phyloP scores from a whole-genome alignment of 35 echinoderm and acorn worm genomes.

The Anneissia japonica region DNA sequence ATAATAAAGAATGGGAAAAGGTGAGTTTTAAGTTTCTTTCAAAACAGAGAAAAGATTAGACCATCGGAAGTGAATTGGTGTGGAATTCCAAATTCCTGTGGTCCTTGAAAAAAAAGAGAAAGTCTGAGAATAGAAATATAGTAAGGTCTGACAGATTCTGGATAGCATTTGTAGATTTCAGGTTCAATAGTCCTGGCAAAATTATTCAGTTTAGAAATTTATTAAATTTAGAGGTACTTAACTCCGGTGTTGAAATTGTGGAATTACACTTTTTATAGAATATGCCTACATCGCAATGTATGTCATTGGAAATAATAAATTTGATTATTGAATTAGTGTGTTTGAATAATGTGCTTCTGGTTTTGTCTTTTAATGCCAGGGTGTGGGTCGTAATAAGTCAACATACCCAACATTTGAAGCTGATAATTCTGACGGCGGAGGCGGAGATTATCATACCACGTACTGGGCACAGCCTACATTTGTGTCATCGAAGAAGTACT shows the following conservation, averaged over 20 bases:
- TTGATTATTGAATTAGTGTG: background rate
- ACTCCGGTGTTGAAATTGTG: background rate
- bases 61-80: too few species aligned
- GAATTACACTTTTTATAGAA: background rate
- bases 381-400: slow-evolving; percentile 83
- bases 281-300: background rate
- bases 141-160: too few species aligned
- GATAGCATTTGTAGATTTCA: too few species aligned
- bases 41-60: too few species aligned
- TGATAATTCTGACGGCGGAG: slow-evolving; percentile 53
- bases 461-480: slow-evolving; percentile 94
- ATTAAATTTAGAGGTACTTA: background rate
- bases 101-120: too few species aligned
- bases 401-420: slow-evolving; percentile 56
- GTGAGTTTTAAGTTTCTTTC: too few species aligned
- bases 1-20: too few species aligned
- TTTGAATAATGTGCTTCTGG: background rate
- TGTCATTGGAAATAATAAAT: background rate
- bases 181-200: background rate
- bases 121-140: too few species aligned
- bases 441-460: slow-evolving; percentile 81
- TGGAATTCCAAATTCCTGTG: too few species aligned
- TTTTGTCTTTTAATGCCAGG: too few species aligned
- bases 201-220: background rate
- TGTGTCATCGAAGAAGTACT: slow-evolving; percentile 75